Evolutionary conservation across 2,797 vertebrate genomes (phyloP).

Genomic region (Pseudochirops corinnae): DNA sequence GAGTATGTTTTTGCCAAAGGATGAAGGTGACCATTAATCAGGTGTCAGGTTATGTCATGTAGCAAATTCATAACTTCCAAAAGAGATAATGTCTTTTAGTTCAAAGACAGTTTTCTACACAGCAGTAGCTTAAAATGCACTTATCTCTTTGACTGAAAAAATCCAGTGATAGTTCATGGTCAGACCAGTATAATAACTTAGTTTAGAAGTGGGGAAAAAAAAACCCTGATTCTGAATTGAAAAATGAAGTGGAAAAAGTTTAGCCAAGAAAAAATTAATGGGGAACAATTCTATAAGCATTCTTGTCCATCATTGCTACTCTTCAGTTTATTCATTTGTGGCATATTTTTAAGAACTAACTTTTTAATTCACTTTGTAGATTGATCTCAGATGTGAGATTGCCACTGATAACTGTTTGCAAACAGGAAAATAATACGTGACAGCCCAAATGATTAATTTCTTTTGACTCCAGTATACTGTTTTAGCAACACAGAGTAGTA

Average conservation of each 20-base stretch:
- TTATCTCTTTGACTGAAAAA: constrained; percentile 90
- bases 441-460: constrained; percentile 76
- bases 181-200: constrained; percentile 87
- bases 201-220: constrained; percentile 73
- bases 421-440: constrained; percentile 68
- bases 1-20: constrained; percentile 68
- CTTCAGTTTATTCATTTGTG: constrained; percentile 44
- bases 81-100: constrained; percentile 86
- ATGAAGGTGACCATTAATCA: constrained; percentile 83
- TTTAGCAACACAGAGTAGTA: constrained; percentile 65
- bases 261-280: constrained; percentile 78
- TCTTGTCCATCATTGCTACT: constrained; percentile 67
- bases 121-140: constrained; percentile 81
- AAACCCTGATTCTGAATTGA: constrained; percentile 53
- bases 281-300: constrained; percentile 80
- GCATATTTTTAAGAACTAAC: constrained; percentile 5
- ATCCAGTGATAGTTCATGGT: constrained; percentile 84
- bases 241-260: constrained; percentile 76
- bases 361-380: constrained; percentile 41
- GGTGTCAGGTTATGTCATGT: constrained; percentile 81
- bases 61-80: constrained; percentile 83
- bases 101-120: constrained; percentile 84
- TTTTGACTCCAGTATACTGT: constrained; percentile 54
- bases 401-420: constrained; percentile 76
- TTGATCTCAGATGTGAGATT: constrained; percentile 72